phyloP scores from a whole-genome alignment of 2,888 invertebrate species.

The Ochropacha duplaris region DNA sequence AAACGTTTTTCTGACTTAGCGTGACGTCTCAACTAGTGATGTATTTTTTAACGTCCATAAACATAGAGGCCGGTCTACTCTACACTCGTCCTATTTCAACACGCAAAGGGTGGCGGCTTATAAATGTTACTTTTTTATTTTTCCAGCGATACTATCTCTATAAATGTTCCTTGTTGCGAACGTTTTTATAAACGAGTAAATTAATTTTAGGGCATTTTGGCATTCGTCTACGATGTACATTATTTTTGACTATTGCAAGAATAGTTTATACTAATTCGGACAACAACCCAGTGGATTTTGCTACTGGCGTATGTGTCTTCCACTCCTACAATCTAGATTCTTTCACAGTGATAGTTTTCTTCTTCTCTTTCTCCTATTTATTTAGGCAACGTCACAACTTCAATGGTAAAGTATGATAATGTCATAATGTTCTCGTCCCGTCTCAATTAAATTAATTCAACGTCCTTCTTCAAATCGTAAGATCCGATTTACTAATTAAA shows the following conservation, averaged over 20 bases:
- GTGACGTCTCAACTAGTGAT: conserved; percentile 30
- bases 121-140: conserved; percentile 24
- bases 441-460: not conserved
- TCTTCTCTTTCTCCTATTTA: too few relatives aligned
- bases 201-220: not conserved
- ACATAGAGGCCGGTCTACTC: conserved; percentile 40
- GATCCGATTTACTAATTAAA: too few relatives aligned
- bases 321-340: too few relatives aligned
- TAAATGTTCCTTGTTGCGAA: not conserved
- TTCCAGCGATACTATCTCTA: not conserved
- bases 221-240: not conserved
- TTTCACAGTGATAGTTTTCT: too few relatives aligned
- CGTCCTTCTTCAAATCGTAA: too few relatives aligned
- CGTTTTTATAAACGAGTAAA: not conserved
- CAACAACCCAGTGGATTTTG: too few relatives aligned
- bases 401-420: too few relatives aligned
- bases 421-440: not conserved
- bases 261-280: too few relatives aligned
- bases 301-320: too few relatives aligned
- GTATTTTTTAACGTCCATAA: conserved; percentile 35
- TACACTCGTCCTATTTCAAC: conserved; percentile 43
- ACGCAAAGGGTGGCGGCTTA: conserved; percentile 44
- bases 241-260: too few relatives aligned
- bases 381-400: too few relatives aligned
- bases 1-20: conserved; percentile 21